Evolutionary conservation across 1,140 invertebrate species (phyloP), one percentile per base, ranked within the genome.

Genomic region (Prorops nasuta): DNA sequence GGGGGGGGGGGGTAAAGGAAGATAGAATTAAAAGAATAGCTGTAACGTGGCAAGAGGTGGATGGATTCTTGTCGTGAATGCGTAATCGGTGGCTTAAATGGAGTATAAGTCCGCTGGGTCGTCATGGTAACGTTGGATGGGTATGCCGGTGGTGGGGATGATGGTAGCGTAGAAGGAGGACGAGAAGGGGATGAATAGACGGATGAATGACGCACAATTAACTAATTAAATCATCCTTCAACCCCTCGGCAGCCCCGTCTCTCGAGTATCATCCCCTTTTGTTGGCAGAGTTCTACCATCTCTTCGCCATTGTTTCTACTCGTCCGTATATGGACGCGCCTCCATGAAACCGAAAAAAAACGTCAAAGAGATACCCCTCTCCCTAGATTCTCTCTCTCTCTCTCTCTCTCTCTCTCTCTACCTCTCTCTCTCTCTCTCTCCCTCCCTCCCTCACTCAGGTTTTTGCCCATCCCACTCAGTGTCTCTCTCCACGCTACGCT

Each of bases 161-260:
- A 50, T 49, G 57, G 46, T 54, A 54, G 36, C 46, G 51, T 52
- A 51, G 49, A 45, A 51, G 48, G 61, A 58, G 61, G 61, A 32
- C 35, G 56, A 52, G 48, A 45, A 41, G 68, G 71, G 73, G 68
- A 74, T 73, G 71, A 73, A 76, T 74, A 72, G 72, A 74, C 73
- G 73, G 73, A 74, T 76, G 73, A 73, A 76, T 76, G 73, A 74
- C 73, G 71, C 73, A 76, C 73, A 76, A 76, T 76, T 76, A 76
- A 74, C 73, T 76, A 74, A 76, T 76, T 76, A 74, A 76, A 76
- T 76, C 73, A 74, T 76, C 72, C 71, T 49, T 69, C 69, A 64
- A 72, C 71, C 67, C 71, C 67, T 66, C 64, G 60, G 60, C 62
- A 62, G 60, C 63, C 65, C 61, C 63, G 63, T 69, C 69, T 73